Evolutionary conservation across 2,888 invertebrate genomes (phyloP), one percentile per base, ranked within the genome.

Genomic region (Sinodicranocentrus sp.): DNA sequence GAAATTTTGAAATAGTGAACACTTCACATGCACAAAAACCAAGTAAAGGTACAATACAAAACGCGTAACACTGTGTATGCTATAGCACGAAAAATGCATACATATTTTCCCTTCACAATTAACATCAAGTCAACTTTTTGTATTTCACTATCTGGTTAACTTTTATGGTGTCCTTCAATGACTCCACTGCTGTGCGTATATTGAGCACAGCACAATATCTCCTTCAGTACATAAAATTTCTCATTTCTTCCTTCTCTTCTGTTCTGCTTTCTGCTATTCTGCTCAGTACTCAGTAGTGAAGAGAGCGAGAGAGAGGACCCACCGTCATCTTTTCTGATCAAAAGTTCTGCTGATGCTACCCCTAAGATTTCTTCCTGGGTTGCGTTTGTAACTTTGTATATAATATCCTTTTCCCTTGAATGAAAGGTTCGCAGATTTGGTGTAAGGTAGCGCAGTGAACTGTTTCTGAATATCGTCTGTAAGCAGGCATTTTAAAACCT

Each of bases 1-100:
- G 67, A 52, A 76, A 17, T 59, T 59, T 59, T 19, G 25, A 59
- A 57, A 59, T 33, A 33, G 39, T 33, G 39, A 21, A 28, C 65
- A 39, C 57, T 21, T 8, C 65, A 48, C 48, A 17, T 10, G 48
- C 48, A 48, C 48, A 48, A 48, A 3, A 48, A 48, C 48, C 52
- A 52, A 5, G 3, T 3, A 17, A 17, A 17, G 17, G n/a, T 52
- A 52, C 5, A 15, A 52, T 6, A 54, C 15, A 54, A 6, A 54
- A 54, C 19, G 44, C 44, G 43, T 21, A 43, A 44, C 67, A 43
- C 39, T 44, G 19, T 39, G 48, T 61, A 10, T 21, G 23, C 2
- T 23, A 21, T 25, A 23, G 25, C 19, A n/a, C n/a, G n/a, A n/a
- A n/a, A n/a, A n/a, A 17, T 17, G 13, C 39, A 33, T 17, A 39